Percentiles rank a stretch among this genome's conserved stretches.
phyloP scores from a whole-genome alignment of 2,888 invertebrate genomes.

The Minunthozetes semirufus region DNA sequence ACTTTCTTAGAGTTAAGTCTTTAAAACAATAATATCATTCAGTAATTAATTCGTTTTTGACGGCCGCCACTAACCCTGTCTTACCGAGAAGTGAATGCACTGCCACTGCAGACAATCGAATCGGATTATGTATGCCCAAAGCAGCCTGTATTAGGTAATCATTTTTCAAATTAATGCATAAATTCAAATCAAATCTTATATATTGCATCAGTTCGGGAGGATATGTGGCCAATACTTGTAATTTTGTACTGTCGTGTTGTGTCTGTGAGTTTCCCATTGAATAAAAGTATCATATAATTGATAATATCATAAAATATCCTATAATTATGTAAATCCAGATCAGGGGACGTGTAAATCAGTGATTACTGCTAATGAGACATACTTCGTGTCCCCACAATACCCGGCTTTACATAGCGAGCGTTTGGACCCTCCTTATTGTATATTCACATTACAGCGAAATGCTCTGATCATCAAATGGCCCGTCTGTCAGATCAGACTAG shows the following conservation, averaged over 20 bases:
- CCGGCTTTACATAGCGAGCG: conserved; percentile 38
- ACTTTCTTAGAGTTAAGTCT: neutral
- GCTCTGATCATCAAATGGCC: conserved; percentile 37
- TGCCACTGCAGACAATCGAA: conserved; percentile 39
- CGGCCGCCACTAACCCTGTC: conserved; percentile 11
- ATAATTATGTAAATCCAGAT: conserved; percentile 26
- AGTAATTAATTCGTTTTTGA: conserved; percentile 37
- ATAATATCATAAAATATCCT: neutral
- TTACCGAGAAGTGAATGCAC: conserved; percentile 36
- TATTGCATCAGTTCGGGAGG: conserved; percentile 38
- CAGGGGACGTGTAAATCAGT: conserved; percentile 39
- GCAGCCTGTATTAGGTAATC: conserved; percentile 35
- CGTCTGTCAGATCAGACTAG: conserved; percentile 69
- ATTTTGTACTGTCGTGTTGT: conserved; percentile 37
- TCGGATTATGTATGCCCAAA: conserved; percentile 39
- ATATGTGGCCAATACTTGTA: conserved; percentile 38
- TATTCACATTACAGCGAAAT: conserved; percentile 39
- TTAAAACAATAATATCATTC: neutral
- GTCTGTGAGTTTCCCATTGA: conserved; percentile 34
- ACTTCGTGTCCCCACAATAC: conserved; percentile 39
- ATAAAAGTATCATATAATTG: neutral
- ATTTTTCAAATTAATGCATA: too few species aligned
- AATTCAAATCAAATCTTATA: neutral
- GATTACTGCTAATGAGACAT: conserved; percentile 39
- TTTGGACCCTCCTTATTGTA: conserved; percentile 39